Percentiles rank a stretch among this genome's conserved stretches.
These are phyloP conservation scores for Nephrotoma flavescens DNA, from an alignment of 2,888 invertebrate genomes.

Conservation along the genomic window DNA sequence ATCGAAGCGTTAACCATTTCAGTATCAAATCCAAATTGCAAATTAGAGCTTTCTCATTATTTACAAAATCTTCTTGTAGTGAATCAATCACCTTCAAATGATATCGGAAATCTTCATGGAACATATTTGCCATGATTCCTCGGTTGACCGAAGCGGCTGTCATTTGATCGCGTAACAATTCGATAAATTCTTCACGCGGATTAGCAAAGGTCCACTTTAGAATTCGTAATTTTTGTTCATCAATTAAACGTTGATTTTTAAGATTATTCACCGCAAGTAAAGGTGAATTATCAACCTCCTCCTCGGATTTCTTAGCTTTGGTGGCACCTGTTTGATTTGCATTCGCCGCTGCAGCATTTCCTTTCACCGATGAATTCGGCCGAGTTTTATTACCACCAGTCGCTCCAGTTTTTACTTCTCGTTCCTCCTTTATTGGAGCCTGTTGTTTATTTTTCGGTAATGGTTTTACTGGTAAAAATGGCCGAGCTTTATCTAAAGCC, in stretches of 20 bases:
- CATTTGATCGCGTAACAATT: constrained; percentile 85
- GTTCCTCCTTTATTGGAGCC: constrained; percentile 36
- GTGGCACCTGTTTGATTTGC: constrained; percentile 27
- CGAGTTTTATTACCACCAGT: constrained; percentile 15
- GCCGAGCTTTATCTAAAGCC: constrained; percentile 70
- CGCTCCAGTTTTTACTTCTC: constrained; percentile 40
- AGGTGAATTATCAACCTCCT: constrained; percentile 69
- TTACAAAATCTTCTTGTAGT: constrained; percentile 66
- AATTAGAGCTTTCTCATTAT: constrained; percentile 65
- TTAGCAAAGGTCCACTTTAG: constrained; percentile 92
- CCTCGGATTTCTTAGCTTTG: constrained; percentile 53
- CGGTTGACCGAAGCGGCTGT: constrained; percentile 73
- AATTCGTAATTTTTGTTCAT: constrained; percentile 85
- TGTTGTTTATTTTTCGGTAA: constrained; percentile 45
- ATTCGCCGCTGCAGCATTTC: constrained; percentile 9
- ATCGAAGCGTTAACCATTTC: constrained; percentile 91
- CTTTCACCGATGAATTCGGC: constrained; percentile 14
- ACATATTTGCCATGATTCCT: constrained; percentile 77
- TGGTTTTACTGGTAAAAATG: constrained; percentile 70
- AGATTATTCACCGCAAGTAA: constrained; percentile 66
- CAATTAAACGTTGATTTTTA: constrained; percentile 84
- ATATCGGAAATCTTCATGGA: constrained; percentile 85
- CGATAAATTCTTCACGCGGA: constrained; percentile 87
- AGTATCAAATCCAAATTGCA: constrained; percentile 88
- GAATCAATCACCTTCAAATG: constrained; percentile 92